Base-by-base conservation (phyloP, 2,113 vertebrate genomes). In the Mastomys coucha region DNA sequence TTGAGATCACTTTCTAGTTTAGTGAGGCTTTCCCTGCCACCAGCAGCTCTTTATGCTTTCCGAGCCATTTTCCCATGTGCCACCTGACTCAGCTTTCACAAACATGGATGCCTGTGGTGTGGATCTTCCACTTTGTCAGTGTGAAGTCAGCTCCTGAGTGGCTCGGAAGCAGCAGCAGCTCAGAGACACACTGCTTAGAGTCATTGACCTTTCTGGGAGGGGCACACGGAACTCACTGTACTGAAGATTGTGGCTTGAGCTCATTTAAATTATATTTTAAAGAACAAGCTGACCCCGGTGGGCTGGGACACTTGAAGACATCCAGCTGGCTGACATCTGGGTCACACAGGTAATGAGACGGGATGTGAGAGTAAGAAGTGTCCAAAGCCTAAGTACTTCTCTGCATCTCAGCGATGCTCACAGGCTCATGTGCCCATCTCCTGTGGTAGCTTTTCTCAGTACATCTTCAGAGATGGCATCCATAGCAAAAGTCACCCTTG, bases 251-350 rank as follows among this genome's bases (percentile, higher is more conserved):
- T 78, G 89, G 85, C 70, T 70, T n/a, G 67, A 96, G 36, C 56
- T 53, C n/a, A 86, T 56, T 80, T 94, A 70, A 91, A 95, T 81
- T 80, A 70, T 56, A 90, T 88, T 80, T 91, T 96, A 91, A 95
- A 78, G 91, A 85, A 92, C 42, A 80, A 78, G 72, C 7, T 93
- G 94, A 78, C 56, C 85, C 53, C 76, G 33, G 53, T 5, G 69
- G 36, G 39, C 22, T 8, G 39, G 56, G 91, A 65, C 33, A 92
- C 10, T 19, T 72, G 90, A 95, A 88, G 58, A 36, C 63, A 95
- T 84, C 45, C 95, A 92, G 82, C 58, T 73, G 90, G 42, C 70
- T 86, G 56, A 93, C 73, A 88, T 63, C 51, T 91, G 77, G 53
- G 69, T 87, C 82, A 65, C 9, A 76, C 0, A 95, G 88, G 86